Conservation (phyloP, 92 coral and sea anemone species). For the Phenganax stokvisi region DNA sequence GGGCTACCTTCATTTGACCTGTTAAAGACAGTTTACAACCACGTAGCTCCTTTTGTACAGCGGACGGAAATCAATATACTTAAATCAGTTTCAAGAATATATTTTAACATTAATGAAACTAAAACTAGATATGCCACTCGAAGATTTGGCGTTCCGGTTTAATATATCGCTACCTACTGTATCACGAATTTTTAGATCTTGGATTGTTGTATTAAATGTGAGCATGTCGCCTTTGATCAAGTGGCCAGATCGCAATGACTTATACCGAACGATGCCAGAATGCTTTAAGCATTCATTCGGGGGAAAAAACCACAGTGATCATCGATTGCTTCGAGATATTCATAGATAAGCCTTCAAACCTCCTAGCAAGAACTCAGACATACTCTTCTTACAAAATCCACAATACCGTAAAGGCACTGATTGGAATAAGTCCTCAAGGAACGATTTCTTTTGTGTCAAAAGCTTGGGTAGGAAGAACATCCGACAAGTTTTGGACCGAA, state of each 20-base stretch:
- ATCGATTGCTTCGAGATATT: constrained; percentile 7
- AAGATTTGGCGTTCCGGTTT: constrained; percentile 47
- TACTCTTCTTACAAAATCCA: constrained; percentile 5
- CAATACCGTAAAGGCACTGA: constrained; percentile 9
- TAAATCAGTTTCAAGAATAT: constrained; percentile 47
- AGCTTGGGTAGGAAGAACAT: constrained; percentile 18
- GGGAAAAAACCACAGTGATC: not conserved
- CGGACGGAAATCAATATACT: constrained; percentile 15
- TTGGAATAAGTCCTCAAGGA: constrained; percentile 13
- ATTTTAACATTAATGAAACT: constrained; percentile 38
- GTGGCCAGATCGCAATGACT: not conserved
- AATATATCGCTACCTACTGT: constrained; percentile 34
- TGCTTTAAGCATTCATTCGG: constrained; percentile 15
- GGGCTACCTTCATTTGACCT: constrained; percentile 39
- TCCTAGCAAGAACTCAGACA: constrained; percentile 9
- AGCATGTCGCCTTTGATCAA: constrained; percentile 10
- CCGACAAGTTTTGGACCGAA: constrained; percentile 11
- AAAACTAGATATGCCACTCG: constrained; percentile 31
- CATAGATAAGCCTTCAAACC: constrained; percentile 4
- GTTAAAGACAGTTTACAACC: not conserved
- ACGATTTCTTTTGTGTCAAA: not conserved
- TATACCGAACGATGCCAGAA: constrained; percentile 5
- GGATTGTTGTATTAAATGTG: constrained; percentile 36
- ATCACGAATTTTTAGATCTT: constrained; percentile 32
- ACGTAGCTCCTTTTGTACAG: constrained; percentile 44